Evolutionary conservation across 2,797 vertebrate species (phyloP), one percentile per base, ranked within the genome.

Genomic region (Rhynchonycteris naso): DNA sequence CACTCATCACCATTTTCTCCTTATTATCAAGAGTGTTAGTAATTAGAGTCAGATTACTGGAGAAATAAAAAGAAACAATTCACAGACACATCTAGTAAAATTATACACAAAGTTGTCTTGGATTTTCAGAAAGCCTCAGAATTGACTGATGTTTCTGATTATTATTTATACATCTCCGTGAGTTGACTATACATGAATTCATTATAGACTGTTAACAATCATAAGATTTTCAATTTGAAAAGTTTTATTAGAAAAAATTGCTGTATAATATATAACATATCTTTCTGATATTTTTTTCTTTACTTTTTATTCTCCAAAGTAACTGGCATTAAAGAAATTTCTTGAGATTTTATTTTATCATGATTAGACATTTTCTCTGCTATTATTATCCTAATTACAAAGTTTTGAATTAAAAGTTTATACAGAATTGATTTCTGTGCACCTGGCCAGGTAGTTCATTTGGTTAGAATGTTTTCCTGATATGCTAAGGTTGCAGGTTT

Each of bases 231-330:
- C 33, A 65, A 47, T n/a, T 33, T 35, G 43, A 35, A 85, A 88
- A 86, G 66, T 71, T 93, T 1, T 7, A 81, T 93, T 87, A 24
- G 89, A 75, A 95, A 19, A 86, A 83, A 81, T 91, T 74, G 58
- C 35, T 61, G 33, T 91, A 54, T 63, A 47, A 66, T 50, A 71
- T 15, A 26, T 82, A 65, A 59, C 47, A 58, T 83, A 71, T 61
- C 12, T 88, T 76, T 21, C 2, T 85, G 38, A 91, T 74, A 84
- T 74, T 22, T 9, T 59, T 90, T 59, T 30, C 14, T 71, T 90
- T 78, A 72, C 35, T 88, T 88, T 88, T 91, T 21, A 19, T 95
- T 91, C n/a, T 59, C 87, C 30, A 92, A 81, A 88, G 2, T 43
- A 43, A 43, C 82, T 89, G 18, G 14, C 47, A 90, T 85, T 88